A percentile compares a stretch with the other conserved stretches of the same genome.
Conservation (phyloP, 2,888 invertebrate species). For the Eristalis pertinax region DNA sequence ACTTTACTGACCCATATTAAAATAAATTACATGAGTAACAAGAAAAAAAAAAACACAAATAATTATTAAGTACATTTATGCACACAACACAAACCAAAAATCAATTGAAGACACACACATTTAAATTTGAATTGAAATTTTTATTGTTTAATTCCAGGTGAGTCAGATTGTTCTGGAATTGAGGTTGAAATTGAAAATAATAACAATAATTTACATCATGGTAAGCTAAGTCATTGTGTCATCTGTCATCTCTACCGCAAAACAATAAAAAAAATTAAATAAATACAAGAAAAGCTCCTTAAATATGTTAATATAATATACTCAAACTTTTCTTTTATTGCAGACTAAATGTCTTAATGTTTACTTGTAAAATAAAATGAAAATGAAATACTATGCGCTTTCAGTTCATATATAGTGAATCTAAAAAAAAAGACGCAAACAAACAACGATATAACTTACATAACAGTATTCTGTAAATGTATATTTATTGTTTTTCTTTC, state of each 20-base stretch:
- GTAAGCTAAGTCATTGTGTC: constrained; percentile 81
- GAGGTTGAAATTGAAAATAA: constrained; percentile 82
- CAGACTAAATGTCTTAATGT: constrained; percentile 65
- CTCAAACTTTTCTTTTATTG: constrained; percentile 67
- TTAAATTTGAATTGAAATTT: constrained; percentile 61
- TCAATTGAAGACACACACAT: constrained; percentile 41
- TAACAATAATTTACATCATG: constrained; percentile 81
- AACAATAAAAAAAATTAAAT: constrained; percentile 43
- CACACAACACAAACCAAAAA: constrained; percentile 40
- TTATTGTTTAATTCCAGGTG: constrained; percentile 77
- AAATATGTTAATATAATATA: constrained; percentile 40
- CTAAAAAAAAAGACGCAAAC: constrained; percentile 39
- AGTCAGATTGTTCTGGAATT: constrained; percentile 82
- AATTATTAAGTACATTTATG: constrained; percentile 39
- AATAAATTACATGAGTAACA: neutral
- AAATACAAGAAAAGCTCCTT: constrained; percentile 55
- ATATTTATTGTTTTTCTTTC: constrained; percentile 40
- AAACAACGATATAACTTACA: constrained; percentile 32
- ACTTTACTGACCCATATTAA: constrained; percentile 34
- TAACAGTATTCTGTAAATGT: constrained; percentile 49
- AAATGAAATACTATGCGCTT: constrained; percentile 53
- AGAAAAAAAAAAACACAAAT: neutral
- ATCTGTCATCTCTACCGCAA: constrained; percentile 78
- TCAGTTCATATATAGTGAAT: constrained; percentile 55
- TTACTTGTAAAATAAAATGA: constrained; percentile 38